A percentile compares a stretch with the other conserved stretches of the same genome.
phyloP scores from a whole-genome alignment of 2,888 invertebrate genomes.

The Meiosimyza platycephala region DNA sequence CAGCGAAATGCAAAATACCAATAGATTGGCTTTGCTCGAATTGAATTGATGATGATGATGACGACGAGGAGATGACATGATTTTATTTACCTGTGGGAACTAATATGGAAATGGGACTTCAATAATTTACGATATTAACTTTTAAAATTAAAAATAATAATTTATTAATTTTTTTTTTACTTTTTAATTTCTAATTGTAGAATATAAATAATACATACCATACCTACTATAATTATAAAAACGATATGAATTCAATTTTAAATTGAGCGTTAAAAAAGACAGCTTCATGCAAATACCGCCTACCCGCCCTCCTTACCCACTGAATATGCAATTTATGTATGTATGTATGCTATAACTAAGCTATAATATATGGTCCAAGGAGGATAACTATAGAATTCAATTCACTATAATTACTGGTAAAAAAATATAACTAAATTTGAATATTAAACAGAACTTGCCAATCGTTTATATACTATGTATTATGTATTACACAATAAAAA shows the following conservation, averaged over 20 bases:
- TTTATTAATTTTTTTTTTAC: constrained; percentile 9
- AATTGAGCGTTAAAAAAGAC: too few species aligned
- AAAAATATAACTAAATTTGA: too few species aligned
- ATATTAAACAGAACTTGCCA: constrained; percentile 25
- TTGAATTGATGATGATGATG: neutral
- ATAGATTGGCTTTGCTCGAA: too few species aligned
- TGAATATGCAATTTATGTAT: neutral
- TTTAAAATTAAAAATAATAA: neutral
- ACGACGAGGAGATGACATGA: neutral
- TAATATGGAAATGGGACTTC: constrained; percentile 16
- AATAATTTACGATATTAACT: neutral
- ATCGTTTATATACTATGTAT: constrained; percentile 5
- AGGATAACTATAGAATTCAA: too few species aligned
- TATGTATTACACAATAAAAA: neutral
- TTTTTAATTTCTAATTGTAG: too few species aligned
- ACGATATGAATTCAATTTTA: too few species aligned
- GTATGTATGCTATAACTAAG: neutral
- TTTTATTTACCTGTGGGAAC: neutral
- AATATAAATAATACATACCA: too few species aligned
- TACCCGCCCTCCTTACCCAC: neutral
- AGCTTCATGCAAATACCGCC: too few species aligned
- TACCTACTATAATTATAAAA: too few species aligned
- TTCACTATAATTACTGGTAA: too few species aligned
- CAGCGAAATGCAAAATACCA: too few species aligned
- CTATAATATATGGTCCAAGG: too few species aligned